These are phyloP conservation scores for Jordanella pulchra DNA, from an alignment of 2,797 vertebrate genomes.

Conservation along the genomic window DNA sequence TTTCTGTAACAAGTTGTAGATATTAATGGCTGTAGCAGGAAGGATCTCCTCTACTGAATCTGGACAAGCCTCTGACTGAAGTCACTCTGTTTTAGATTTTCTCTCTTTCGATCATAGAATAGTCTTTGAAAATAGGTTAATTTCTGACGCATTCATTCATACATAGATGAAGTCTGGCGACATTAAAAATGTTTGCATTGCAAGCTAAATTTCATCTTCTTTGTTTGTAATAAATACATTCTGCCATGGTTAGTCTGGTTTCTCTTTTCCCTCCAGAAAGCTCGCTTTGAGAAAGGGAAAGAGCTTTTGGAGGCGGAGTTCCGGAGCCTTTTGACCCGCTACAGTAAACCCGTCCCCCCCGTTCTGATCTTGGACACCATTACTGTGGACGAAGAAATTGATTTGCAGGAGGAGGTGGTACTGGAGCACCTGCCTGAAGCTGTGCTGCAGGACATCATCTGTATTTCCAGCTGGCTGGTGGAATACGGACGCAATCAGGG, in stretches of 20 bases:
- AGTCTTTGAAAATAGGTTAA: too few species aligned
- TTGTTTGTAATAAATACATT: too few species aligned
- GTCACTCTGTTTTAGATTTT: too few species aligned
- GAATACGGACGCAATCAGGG: conserved; percentile 96
- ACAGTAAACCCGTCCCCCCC: conserved; percentile 92
- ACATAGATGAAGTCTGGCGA: too few species aligned
- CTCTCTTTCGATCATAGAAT: too few species aligned
- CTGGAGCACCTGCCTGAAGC: conserved; percentile 93
- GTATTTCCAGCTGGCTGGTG: conserved; percentile 95
- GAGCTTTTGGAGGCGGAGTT: conserved; percentile 95
- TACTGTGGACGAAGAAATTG: conserved; percentile 89
- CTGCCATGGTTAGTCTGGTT: background rate
- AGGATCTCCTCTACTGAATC: too few species aligned
- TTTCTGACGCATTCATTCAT: too few species aligned
- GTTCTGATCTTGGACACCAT: conserved; percentile 95
- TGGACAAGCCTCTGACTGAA: too few species aligned
- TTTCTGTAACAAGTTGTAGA: too few species aligned
- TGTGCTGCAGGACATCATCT: conserved; percentile 88
- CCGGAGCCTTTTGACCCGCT: conserved; percentile 89
- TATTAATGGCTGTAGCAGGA: too few species aligned
- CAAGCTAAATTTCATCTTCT: too few species aligned
- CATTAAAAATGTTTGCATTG: too few species aligned
- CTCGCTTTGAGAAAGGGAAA: conserved; percentile 93
- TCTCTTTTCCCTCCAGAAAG: conserved; percentile 82
- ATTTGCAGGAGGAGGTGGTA: conserved; percentile 87